These are phyloP conservation scores for Conchocele bisecta DNA, from an alignment of 2,888 invertebrate genomes.

Conservation along the genomic window DNA sequence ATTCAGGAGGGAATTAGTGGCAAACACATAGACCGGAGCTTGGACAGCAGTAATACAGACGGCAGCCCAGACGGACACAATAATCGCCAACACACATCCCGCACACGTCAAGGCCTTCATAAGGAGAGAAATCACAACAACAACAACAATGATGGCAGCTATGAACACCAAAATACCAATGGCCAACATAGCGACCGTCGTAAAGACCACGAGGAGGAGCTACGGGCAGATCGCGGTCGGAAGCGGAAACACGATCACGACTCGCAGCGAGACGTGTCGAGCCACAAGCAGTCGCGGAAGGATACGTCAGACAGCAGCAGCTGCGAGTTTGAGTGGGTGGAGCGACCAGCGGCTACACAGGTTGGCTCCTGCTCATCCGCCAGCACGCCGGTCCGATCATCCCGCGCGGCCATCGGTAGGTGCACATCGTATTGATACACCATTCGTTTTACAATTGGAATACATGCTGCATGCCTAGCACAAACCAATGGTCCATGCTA, in stretches of 20 bases:
- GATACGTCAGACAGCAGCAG: slow-evolving; percentile 51
- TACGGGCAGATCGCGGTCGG: background rate
- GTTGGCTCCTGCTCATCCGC: no score
- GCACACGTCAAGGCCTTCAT: no score
- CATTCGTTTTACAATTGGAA: no score
- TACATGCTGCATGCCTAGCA: no score
- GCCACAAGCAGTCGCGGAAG: slow-evolving; percentile 23
- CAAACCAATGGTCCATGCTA: no score
- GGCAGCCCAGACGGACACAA: background rate
- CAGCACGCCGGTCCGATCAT: no score
- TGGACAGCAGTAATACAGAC: background rate
- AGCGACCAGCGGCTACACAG: slow-evolving; percentile 78
- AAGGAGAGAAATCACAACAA: background rate
- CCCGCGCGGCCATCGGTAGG: slow-evolving; percentile 35
- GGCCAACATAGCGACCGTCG: background rate
- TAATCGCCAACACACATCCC: background rate
- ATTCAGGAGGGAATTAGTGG: no score
- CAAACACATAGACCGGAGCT: no score
- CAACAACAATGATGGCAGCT: no score
- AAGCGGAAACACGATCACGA: background rate
- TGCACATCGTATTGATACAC: no score
- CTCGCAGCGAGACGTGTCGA: background rate
- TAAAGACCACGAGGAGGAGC: slow-evolving; percentile 6
- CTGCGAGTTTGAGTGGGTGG: slow-evolving; percentile 81
- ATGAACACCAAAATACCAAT: no score